Evolutionary conservation across 1,140 invertebrate species (phyloP).

Genomic region (Bactericera cockerelli): DNA sequence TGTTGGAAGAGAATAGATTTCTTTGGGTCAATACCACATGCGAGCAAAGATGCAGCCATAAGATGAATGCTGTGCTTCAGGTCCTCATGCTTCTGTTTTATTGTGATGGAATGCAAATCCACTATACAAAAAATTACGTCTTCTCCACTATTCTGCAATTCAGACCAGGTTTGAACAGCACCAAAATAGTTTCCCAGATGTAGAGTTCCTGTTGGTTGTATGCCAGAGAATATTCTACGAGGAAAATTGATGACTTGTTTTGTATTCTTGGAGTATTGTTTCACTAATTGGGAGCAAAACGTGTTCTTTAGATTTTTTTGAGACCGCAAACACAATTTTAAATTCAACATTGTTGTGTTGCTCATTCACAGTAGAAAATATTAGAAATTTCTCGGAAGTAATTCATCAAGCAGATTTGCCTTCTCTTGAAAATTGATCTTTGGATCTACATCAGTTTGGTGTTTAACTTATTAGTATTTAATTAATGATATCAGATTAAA

Average conservation of each 20-base stretch:
- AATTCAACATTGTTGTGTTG: no score
- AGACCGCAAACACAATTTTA: no score
- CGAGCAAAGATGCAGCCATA: constrained; percentile 70
- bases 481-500: no score
- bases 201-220: constrained; percentile 86
- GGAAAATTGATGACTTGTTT: constrained; percentile 4
- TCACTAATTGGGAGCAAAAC: neutral
- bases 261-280: neutral
- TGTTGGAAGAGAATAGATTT: constrained; percentile 78
- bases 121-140: constrained; percentile 72
- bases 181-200: constrained; percentile 97
- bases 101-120: constrained; percentile 88
- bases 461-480: no score
- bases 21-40: constrained; percentile 77
- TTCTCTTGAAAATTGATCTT: no score
- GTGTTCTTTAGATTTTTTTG: neutral
- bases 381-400: no score
- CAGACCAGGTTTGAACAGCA: constrained; percentile 72
- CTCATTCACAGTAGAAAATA: no score
- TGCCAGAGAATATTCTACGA: constrained; percentile 64
- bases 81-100: constrained; percentile 48
- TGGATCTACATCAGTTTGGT: no score
- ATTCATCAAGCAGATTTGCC: no score
- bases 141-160: constrained; percentile 56
- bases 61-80: constrained; percentile 55